Conservation (phyloP, 2,888 invertebrate species). For the Drosophila pseudotakahashii region DNA sequence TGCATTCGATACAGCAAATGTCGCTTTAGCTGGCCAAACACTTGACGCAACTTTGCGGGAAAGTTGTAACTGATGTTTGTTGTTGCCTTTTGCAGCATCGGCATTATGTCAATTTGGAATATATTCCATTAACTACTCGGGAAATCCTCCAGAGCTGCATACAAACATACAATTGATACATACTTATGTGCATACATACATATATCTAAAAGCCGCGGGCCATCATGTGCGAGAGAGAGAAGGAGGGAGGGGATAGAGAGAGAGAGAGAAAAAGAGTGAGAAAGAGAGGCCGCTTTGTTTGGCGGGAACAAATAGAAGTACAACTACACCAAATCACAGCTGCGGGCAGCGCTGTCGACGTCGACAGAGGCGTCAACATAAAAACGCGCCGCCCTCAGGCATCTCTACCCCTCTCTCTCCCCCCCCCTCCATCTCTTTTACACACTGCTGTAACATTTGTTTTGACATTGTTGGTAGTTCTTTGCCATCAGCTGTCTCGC, state of each 20-base stretch:
- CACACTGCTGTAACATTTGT: conserved; percentile 34
- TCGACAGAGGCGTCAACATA: conserved; percentile 23
- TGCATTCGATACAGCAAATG: conserved; percentile 21
- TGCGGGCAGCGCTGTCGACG: conserved; percentile 18
- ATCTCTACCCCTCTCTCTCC: background rate
- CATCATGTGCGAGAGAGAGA: conserved; percentile 19
- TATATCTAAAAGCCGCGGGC: conserved; percentile 16
- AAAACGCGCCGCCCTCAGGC: conserved; percentile 32
- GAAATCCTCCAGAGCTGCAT: conserved; percentile 24
- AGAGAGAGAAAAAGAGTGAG: background rate
- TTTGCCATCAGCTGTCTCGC: conserved; percentile 14
- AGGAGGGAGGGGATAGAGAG: background rate
- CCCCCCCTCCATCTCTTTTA: conserved; percentile 3
- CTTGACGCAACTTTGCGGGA: conserved; percentile 22
- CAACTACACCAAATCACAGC: conserved; percentile 35
- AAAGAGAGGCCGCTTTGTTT: conserved; percentile 19
- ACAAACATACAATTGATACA: background rate
- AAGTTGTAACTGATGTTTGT: conserved; percentile 15
- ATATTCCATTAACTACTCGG: conserved; percentile 38
- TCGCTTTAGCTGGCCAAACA: conserved; percentile 34
- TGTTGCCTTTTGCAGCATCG: conserved; percentile 16
- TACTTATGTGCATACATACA: background rate
- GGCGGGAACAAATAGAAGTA: conserved; percentile 41
- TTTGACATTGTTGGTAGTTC: conserved; percentile 45
- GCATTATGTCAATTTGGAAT: conserved; percentile 31